These are phyloP conservation scores for Acropora yongei DNA, from an alignment of 64 coral and sea anemone species.

Conservation along the genomic window DNA sequence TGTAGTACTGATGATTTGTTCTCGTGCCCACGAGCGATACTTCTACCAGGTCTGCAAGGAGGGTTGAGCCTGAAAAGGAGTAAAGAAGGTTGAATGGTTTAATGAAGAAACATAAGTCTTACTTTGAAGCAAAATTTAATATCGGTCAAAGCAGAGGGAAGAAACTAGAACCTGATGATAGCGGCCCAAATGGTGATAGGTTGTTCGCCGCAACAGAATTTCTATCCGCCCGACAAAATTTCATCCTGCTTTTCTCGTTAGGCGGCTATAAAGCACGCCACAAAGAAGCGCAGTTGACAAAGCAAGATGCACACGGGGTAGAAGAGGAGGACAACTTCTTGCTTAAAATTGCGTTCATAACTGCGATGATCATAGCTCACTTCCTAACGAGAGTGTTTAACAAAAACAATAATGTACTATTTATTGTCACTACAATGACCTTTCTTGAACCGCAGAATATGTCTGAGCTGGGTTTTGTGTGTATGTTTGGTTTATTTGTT, in stretches of 20 bases:
- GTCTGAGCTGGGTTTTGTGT: too few species aligned
- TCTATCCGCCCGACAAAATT: constrained; percentile 46
- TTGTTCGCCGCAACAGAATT: constrained; percentile 50
- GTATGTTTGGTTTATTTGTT: too few species aligned
- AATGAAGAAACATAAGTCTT: constrained; percentile 43
- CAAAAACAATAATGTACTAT: too few species aligned
- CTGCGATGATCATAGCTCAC: too few species aligned
- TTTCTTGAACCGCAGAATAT: too few species aligned
- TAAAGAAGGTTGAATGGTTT: constrained; percentile 24
- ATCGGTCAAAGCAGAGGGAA: constrained; percentile 28
- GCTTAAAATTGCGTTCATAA: too few species aligned
- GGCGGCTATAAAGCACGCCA: constrained; percentile 25
- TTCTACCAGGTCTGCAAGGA: background rate
- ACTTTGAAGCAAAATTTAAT: constrained; percentile 14
- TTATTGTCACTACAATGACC: too few species aligned
- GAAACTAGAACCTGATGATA: constrained; percentile 33
- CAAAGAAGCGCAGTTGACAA: constrained; percentile 24
- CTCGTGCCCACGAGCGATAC: too few species aligned
- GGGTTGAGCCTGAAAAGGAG: constrained; percentile 44
- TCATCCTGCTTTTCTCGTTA: constrained; percentile 64
- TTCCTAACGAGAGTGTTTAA: too few species aligned
- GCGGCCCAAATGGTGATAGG: constrained; percentile 23
- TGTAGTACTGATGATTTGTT: too few species aligned
- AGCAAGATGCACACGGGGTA: constrained; percentile 21
- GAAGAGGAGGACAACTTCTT: constrained; percentile 43